Conservation (phyloP, 2,888 invertebrate species). For the Drosophila fungiperda region DNA sequence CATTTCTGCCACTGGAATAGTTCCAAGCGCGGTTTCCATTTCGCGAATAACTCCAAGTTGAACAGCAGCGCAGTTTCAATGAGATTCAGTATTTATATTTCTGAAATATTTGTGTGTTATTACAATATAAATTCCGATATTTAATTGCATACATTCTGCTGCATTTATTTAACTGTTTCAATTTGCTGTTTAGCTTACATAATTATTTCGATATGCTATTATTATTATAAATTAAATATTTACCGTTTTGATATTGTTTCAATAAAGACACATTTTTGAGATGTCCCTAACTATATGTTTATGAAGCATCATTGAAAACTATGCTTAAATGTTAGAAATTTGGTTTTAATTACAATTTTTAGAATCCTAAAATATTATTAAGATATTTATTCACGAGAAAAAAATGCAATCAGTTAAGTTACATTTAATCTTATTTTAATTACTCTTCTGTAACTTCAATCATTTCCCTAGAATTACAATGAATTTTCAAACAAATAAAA, state of each 20-base stretch:
- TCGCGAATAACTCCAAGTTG: constrained; percentile 3
- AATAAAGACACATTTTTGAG: background rate
- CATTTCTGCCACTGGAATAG: constrained; percentile 41
- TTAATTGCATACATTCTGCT: too few species aligned
- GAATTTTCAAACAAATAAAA: background rate
- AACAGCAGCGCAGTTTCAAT: constrained; percentile 1
- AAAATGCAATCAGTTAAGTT: background rate
- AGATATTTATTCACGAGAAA: too few species aligned
- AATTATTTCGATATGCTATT: background rate
- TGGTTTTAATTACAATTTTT: too few species aligned
- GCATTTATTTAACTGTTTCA: background rate
- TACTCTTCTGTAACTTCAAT: too few species aligned
- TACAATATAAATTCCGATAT: too few species aligned
- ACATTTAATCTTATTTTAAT: background rate
- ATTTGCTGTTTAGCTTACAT: background rate
- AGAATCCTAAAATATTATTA: too few species aligned
- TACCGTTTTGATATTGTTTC: background rate
- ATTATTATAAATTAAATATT: background rate
- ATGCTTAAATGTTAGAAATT: too few species aligned
- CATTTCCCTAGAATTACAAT: background rate
- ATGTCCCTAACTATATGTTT: too few species aligned
- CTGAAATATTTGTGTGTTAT: too few species aligned
- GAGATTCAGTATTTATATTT: background rate
- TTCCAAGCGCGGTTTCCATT: constrained; percentile 20
- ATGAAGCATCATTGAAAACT: too few species aligned